These are phyloP conservation scores for Bradypodion pumilum DNA, from an alignment of 2,797 vertebrate species.

Conservation along the genomic window DNA sequence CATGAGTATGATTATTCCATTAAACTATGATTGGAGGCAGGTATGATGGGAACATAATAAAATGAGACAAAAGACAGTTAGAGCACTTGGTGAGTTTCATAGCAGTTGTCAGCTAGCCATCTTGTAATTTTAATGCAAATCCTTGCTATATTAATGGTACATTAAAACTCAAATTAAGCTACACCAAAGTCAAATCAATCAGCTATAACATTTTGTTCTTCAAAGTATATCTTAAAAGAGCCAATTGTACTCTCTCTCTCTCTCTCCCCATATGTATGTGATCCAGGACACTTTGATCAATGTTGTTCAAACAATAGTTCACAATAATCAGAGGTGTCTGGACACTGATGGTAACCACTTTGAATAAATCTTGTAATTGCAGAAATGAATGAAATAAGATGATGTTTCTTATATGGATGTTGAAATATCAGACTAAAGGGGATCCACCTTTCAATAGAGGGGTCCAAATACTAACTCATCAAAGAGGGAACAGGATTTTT, in stretches of 20 bases:
- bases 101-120: conserved; percentile 42
- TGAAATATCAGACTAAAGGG: not conserved
- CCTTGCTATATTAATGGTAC: conserved; percentile 22
- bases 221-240: conserved; percentile 27
- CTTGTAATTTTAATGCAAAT: conserved; percentile 53
- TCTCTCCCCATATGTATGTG: not conserved
- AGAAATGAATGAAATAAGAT: not conserved
- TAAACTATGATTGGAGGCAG: conserved; percentile 51
- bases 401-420: not conserved
- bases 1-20: conserved; percentile 60
- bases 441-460: not conserved
- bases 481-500: not conserved
- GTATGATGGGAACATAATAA: conserved; percentile 52
- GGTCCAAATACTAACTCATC: not conserved
- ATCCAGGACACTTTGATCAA: no score
- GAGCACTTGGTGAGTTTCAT: conserved; percentile 34
- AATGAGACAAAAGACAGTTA: conserved; percentile 53
- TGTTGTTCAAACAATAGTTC: no score
- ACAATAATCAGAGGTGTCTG: no score
- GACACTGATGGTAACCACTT: no score
- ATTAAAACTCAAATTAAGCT: conserved; percentile 49
- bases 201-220: not conserved
- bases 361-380: no score
- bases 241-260: not conserved
- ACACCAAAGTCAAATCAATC: conserved; percentile 43